Base-by-base conservation (phyloP, 1,140 invertebrate species). In the Parasteatoda tepidariorum region DNA sequence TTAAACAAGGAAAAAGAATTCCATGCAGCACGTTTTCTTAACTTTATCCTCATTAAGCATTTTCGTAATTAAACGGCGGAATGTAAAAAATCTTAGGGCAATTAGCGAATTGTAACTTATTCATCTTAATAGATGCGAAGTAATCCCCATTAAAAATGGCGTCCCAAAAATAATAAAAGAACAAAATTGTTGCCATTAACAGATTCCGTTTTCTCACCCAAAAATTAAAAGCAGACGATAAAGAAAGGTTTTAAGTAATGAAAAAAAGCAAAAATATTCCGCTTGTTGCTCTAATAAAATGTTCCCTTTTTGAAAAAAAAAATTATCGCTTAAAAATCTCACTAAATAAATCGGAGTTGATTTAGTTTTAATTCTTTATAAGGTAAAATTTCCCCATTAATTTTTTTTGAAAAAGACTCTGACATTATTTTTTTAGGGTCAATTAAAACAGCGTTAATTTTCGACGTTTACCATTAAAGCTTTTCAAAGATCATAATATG, bases 371-470 rank as follows among this genome's bases (percentile, higher is more conserved):
- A 82, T 82, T 82, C 78, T 82, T 82, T 71, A 70, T 71, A 33
- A 70, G 64, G 67, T 71, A 62, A 82, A 82, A 59, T 59, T 68
- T 67, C 28, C 54, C 67, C 18, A 48, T 70, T 18, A 61, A 41
- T 48, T 38, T 81, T 70, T 71, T 30, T n/a, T 57, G 18, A 55
- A 3, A 31, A n/a, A 48, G 15, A 24, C 34, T 61, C 71, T 24
- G n/a, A 38, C 59, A 48, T 64, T 41, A 31, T 78, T 78, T 78
- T 48, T 81, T 61, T 62, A 61, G 15, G 78, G 64, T 82, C 78
- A 82, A 82, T 82, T 82, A 82, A 82, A 82, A 57, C 67, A 70
- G 78, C 67, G 78, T 82, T 82, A 82, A 82, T 82, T 82, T 82
- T 71, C 38, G 54, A 30, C 78, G 15, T 82, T 82, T 71, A 41